phyloP scores from a whole-genome alignment of 2,797 vertebrate species.

The Atherinosoma microstoma region DNA sequence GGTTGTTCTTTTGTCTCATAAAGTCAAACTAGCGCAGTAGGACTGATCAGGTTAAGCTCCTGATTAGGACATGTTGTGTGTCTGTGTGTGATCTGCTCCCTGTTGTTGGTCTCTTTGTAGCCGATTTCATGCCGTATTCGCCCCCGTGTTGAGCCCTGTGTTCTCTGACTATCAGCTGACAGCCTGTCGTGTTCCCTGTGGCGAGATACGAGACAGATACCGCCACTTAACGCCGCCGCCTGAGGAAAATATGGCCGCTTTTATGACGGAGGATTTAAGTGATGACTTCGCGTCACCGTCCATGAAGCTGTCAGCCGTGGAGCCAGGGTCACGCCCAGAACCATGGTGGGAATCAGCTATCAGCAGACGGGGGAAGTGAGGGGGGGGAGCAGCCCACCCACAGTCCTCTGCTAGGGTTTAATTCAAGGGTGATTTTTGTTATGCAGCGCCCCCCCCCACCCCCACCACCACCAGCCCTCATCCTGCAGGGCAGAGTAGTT shows the following conservation, averaged over 20 bases:
- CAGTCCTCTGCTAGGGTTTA: conserved; percentile 79
- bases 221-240: conserved; percentile 42
- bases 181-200: conserved; percentile 19
- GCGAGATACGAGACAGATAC: conserved; percentile 33
- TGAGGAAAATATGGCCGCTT: conserved; percentile 47
- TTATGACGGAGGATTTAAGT: conserved; percentile 55
- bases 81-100: conserved; percentile 86
- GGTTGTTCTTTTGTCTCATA: background rate
- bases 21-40: conserved; percentile 3
- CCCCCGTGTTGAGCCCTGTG: conserved; percentile 81
- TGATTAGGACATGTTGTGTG: conserved; percentile 88
- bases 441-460: conserved; percentile 52
- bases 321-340: conserved; percentile 84
- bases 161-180: conserved; percentile 30
- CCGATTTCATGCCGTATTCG: conserved; percentile 93
- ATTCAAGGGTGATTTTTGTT: conserved; percentile 78
- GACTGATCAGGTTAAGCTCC: conserved; percentile 69
- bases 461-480: conserved; percentile 28
- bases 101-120: conserved; percentile 90
- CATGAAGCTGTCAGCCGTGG: conserved; percentile 93
- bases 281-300: conserved; percentile 52
- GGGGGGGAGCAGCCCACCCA: conserved; percentile 88
- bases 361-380: conserved; percentile 67
- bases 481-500: conserved; percentile 66
- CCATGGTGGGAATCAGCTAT: conserved; percentile 89